Percentiles rank a stretch among this genome's conserved stretches.
Conservation (phyloP, 2,113 vertebrate species). For the western clawed frog (Xenopus tropicalis) region UCB_Xtro_10.0 CM004443.2:171371001-171371500, state of each 20-base stretch:
- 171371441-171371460: too few species aligned
- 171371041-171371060: constrained; percentile 62
- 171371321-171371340: too few species aligned
- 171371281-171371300: not conserved
- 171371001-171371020: constrained; percentile 3
- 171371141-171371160: constrained; percentile 35
- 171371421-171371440: too few species aligned
- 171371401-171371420: too few species aligned
- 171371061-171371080: constrained; percentile 67
- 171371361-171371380: too few species aligned
- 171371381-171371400: too few species aligned
- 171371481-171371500: too few species aligned
- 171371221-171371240: not conserved
- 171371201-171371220: constrained; percentile 8
- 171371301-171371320: too few species aligned
- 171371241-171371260: not conserved
- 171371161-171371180: constrained; percentile 5
- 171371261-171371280: not conserved
- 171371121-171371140: constrained; percentile 1
- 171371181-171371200: constrained; percentile 44
- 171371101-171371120: constrained; percentile 46
- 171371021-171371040: constrained; percentile 38
- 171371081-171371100: constrained; percentile 61
- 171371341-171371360: too few species aligned
- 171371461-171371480: too few species aligned